Evolutionary conservation across 2,113 vertebrate species (phyloP).

Genomic region (Cyanoderma ruficeps): DNA sequence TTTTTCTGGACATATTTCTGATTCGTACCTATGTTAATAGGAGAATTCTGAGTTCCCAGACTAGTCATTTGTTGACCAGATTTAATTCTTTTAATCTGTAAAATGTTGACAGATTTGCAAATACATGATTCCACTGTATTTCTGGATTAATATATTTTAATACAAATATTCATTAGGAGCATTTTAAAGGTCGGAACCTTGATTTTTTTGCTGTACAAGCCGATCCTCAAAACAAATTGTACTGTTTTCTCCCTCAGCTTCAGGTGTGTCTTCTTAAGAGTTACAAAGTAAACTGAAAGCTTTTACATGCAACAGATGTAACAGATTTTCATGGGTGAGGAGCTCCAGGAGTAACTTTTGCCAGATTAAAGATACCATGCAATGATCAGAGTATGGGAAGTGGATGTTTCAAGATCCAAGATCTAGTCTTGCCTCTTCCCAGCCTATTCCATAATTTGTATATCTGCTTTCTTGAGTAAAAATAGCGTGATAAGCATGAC

Average conservation of each 20-base stretch:
- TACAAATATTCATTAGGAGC: neutral
- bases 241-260: neutral
- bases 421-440: neutral
- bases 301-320: neutral
- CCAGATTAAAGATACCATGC: neutral
- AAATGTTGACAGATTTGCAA: neutral
- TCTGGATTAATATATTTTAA: neutral
- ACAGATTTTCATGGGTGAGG: neutral
- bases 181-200: neutral
- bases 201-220: neutral
- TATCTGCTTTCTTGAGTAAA: neutral
- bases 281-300: constrained; percentile 13
- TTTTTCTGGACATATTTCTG: neutral
- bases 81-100: neutral
- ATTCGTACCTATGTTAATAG: neutral
- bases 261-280: neutral
- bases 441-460: neutral
- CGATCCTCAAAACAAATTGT: neutral
- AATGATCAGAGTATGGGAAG: neutral
- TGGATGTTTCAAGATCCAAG: neutral
- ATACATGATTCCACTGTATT: neutral
- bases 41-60: neutral
- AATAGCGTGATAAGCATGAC: rapidly evolving
- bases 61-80: neutral
- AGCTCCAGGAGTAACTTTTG: neutral